Evolutionary conservation across 2,797 vertebrate species (phyloP).

Genomic region (Megalops cyprinoides): DNA sequence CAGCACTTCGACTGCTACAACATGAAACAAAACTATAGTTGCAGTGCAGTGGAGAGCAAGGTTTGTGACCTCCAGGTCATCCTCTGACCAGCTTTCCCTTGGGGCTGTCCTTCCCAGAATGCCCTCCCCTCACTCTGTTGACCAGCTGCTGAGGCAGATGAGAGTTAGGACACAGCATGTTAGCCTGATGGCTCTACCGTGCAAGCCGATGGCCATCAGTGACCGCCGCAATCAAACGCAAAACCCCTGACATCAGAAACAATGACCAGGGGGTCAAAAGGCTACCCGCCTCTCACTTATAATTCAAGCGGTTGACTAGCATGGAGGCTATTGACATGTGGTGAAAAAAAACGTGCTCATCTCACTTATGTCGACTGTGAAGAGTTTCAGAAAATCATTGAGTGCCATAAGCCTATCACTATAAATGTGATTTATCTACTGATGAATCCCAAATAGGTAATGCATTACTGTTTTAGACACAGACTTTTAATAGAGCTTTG

Average conservation of each 20-base stretch:
- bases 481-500: background rate
- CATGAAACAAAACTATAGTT: background rate
- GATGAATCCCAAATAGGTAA: constrained; percentile 52
- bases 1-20: too few relatives aligned
- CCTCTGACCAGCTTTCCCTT: constrained; percentile 51
- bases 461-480: constrained; percentile 11
- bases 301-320: constrained; percentile 50
- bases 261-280: constrained; percentile 57
- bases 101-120: constrained; percentile 49
- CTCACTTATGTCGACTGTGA: constrained; percentile 47
- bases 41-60: background rate
- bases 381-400: constrained; percentile 29
- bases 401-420: constrained; percentile 52
- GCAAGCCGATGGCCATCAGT: background rate
- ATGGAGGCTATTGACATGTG: constrained; percentile 47
- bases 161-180: constrained; percentile 50
- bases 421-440: constrained; percentile 69
- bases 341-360: constrained; percentile 36
- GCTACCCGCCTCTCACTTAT: constrained; percentile 44
- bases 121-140: constrained; percentile 55
- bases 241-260: constrained; percentile 17
- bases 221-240: background rate
- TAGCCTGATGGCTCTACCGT: constrained; percentile 36
- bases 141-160: constrained; percentile 78
- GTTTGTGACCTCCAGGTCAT: constrained; percentile 16